phyloP scores from a whole-genome alignment of 1,140 invertebrate species.

The Drosophila auraria region DNA sequence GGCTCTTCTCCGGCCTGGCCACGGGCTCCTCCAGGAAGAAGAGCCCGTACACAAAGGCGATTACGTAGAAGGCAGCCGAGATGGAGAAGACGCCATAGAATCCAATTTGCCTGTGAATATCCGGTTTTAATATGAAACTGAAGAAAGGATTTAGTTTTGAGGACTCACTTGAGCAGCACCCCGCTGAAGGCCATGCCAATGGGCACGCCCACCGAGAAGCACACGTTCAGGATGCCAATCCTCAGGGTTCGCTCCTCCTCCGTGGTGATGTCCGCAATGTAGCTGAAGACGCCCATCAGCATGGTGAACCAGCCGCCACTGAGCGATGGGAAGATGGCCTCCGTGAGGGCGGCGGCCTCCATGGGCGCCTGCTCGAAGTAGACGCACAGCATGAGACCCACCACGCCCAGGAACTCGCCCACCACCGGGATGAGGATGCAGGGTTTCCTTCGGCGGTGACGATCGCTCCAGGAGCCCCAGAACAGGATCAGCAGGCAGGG shows the following conservation, averaged over 20 bases:
- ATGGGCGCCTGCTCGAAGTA: constrained; percentile 92
- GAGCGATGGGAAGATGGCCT: constrained; percentile 91
- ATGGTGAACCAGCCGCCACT: constrained; percentile 93
- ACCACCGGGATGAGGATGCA: constrained; percentile 93
- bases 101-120: constrained; percentile 88
- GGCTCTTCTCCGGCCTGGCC: constrained; percentile 64
- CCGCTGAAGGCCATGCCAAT: constrained; percentile 92
- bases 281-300: constrained; percentile 96
- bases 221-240: constrained; percentile 93
- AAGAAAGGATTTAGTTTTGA: fast-evolving
- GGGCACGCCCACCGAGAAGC: constrained; percentile 92
- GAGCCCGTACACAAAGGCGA: constrained; percentile 90
- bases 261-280: constrained; percentile 93
- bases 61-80: constrained; percentile 90
- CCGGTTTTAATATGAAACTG: neutral
- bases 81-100: constrained; percentile 92
- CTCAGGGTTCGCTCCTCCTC: constrained; percentile 92
- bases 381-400: constrained; percentile 92
- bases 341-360: constrained; percentile 90
- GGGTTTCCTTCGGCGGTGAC: constrained; percentile 90
- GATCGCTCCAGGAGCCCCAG: constrained; percentile 92
- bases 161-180: constrained; percentile 86
- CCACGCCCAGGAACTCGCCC: constrained; percentile 91
- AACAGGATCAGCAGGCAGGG: constrained; percentile 92
- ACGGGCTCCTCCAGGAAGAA: constrained; percentile 75